Conservation (phyloP, 1,140 invertebrate genomes). For the Ips nitidus region DNA sequence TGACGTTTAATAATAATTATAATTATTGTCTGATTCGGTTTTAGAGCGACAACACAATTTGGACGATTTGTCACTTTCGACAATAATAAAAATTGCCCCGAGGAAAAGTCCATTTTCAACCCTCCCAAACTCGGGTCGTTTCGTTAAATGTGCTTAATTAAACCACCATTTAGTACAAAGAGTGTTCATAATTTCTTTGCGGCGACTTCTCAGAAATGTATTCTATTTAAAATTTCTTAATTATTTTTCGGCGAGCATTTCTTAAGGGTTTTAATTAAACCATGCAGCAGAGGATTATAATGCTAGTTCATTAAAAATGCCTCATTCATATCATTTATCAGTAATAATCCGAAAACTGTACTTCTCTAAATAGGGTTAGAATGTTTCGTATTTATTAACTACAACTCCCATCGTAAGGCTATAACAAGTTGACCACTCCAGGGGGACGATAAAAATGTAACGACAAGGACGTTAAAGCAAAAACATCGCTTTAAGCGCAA, state of each 20-base stretch:
- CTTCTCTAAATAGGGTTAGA: too few relatives aligned
- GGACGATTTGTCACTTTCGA: too few relatives aligned
- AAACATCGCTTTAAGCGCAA: conserved; percentile 6
- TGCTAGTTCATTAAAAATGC: background rate
- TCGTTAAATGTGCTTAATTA: conserved; percentile 6
- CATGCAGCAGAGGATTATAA: too few relatives aligned
- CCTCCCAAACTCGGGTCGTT: too few relatives aligned
- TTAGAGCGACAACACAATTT: too few relatives aligned
- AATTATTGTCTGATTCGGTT: background rate
- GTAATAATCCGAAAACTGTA: too few relatives aligned
- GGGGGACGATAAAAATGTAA: background rate
- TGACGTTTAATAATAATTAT: background rate
- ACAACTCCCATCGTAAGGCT: too few relatives aligned
- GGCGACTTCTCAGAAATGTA: background rate
- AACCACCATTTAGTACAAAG: conserved; percentile 8
- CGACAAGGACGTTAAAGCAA: background rate
- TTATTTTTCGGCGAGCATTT: conserved; percentile 11
- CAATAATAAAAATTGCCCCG: too few relatives aligned
- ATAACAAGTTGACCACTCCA: too few relatives aligned
- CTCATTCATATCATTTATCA: too few relatives aligned
- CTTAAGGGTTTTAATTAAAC: conserved; percentile 8
- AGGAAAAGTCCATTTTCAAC: too few relatives aligned
- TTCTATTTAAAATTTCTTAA: conserved; percentile 20
- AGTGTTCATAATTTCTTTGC: conserved; percentile 13
- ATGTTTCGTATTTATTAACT: too few relatives aligned